phyloP scores from a whole-genome alignment of 2,888 invertebrate genomes.

The Bellardia pandia region DNA sequence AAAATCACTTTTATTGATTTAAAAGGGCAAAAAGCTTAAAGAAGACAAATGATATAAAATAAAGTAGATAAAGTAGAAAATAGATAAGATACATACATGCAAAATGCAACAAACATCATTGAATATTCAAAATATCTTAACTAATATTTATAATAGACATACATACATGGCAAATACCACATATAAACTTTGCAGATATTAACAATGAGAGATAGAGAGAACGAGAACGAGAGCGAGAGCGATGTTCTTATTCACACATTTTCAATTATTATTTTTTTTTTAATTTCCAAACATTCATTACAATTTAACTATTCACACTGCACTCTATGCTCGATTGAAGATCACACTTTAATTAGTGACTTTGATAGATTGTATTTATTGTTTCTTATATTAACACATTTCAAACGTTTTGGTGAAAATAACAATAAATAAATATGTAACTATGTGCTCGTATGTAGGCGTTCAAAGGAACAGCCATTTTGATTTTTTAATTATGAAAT shows the following conservation, averaged over 20 bases:
- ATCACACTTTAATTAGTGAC: background rate
- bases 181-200: conserved; percentile 76
- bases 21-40: background rate
- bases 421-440: background rate
- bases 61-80: background rate
- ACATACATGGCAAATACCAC: conserved; percentile 78
- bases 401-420: background rate
- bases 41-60: background rate
- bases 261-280: background rate
- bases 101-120: conserved; percentile 76
- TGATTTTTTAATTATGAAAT: background rate
- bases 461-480: background rate
- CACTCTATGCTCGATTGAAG: background rate
- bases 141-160: conserved; percentile 74
- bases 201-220: conserved; percentile 13
- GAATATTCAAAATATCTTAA: conserved; percentile 80
- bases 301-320: background rate
- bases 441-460: background rate
- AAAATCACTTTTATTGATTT: background rate
- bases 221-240: background rate
- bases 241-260: background rate
- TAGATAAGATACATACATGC: too few species aligned
- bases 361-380: background rate
- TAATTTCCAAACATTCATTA: background rate
- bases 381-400: background rate